Base-by-base conservation (phyloP, 1,140 invertebrate genomes). In the Cyclargus thomasi region DNA sequence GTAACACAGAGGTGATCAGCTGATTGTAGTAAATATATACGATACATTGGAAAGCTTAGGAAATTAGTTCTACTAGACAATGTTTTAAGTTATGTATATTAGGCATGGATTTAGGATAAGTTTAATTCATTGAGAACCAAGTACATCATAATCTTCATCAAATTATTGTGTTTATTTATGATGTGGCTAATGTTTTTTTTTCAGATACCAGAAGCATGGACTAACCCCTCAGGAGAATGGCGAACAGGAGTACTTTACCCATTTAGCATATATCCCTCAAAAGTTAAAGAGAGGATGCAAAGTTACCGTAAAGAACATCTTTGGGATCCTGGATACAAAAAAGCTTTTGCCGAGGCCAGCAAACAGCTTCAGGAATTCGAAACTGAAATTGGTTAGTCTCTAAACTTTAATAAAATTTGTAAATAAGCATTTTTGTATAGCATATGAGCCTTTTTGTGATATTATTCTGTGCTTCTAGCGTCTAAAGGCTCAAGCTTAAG, bases 241-340 rank as follows among this genome's bases (percentile, higher is more conserved):
- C 94, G 97, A 68, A 88, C 97, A 63, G 98, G 98, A 63, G 90
- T 98, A 0, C 97, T 99, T 83, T 94, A 95, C 83, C 94, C 95
- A 20, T 97, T 94, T 90, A 95, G 96, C 73, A 88, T 99, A 16
- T 99, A 98, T 86, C 97, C 98, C 0, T 92, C 94, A 66, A 94
- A 94, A 78, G 90, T 99, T 14, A 93, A 93, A 69, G 97, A 99
- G 71, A 93, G 97, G 69, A 93, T 99, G n/a, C 92, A 94, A 67
- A 95, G 95, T 69, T 95, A 97, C 72, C 92, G 95, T 14, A 97
- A 97, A 76, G 95, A 97, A 78, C 95, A 95, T 76, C 78, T 92
- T 11, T 99, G 97, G 97, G 96, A 98, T 86, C 93, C 95, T 53
- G 89, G 92, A 17, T 96, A 99, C 68, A 97, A 97, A 85, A 88